phyloP scores from a whole-genome alignment of 2,888 invertebrate species.

The Drosophila limbata region DNA sequence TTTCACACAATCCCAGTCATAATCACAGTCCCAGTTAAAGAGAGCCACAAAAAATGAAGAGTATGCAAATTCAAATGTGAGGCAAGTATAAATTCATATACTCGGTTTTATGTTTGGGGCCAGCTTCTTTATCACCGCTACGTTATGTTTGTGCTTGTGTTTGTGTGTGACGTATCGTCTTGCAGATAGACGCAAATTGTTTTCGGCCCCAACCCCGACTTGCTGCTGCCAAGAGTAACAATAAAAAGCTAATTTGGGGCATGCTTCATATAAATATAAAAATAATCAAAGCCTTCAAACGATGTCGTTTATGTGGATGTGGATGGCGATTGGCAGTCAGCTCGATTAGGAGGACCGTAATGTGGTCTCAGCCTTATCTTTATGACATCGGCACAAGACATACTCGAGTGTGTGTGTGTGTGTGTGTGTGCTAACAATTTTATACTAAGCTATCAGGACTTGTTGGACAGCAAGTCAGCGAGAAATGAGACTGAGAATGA shows the following conservation, averaged over 20 bases:
- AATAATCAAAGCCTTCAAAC: slow-evolving; percentile 60
- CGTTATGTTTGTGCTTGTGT: slow-evolving; percentile 46
- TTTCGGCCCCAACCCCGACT: slow-evolving; percentile 42
- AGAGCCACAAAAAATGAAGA: slow-evolving; percentile 2
- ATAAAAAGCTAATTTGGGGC: slow-evolving; percentile 59
- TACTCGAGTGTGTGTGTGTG: slow-evolving; percentile 9
- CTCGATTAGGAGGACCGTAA: slow-evolving; percentile 70
- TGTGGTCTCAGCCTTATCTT: slow-evolving; percentile 67
- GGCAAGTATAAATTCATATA: not conserved
- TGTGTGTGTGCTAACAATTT: slow-evolving; percentile 35
- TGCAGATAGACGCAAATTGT: slow-evolving; percentile 81
- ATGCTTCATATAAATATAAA: slow-evolving; percentile 56
- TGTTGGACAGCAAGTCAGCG: slow-evolving; percentile 45
- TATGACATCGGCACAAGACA: slow-evolving; percentile 63
- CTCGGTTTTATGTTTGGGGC: not conserved
- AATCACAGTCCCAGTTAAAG: slow-evolving; percentile 8
- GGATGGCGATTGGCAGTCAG: slow-evolving; percentile 55
- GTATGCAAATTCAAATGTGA: slow-evolving; percentile 63
- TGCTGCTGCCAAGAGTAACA: slow-evolving; percentile 34
- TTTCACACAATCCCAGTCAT: not conserved
- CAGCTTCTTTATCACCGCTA: slow-evolving; percentile 56
- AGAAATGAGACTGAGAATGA: slow-evolving; percentile 19
- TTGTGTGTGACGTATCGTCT: slow-evolving; percentile 78
- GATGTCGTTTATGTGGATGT: slow-evolving; percentile 50
- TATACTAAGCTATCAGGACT: slow-evolving; percentile 62